These are phyloP conservation scores for Stomatorhinus walkeri DNA, from an alignment of 2,797 vertebrate genomes.

Conservation along the genomic window DNA sequence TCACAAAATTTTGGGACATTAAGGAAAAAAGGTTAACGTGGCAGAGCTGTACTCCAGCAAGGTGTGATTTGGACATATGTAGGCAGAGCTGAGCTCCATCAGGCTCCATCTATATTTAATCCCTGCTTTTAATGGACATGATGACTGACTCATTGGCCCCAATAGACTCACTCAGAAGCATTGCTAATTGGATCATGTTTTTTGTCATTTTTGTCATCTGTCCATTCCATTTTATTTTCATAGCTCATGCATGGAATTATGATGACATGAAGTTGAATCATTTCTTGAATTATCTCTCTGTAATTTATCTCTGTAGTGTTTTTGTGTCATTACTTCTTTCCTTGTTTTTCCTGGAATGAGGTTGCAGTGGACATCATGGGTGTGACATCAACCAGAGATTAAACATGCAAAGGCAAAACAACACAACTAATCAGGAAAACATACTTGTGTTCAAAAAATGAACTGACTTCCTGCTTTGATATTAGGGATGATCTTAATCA, in stretches of 20 bases:
- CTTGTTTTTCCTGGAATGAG: background rate
- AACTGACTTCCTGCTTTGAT: background rate
- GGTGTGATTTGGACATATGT: background rate
- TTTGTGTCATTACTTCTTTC: background rate
- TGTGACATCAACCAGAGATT: background rate
- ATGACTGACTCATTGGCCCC: background rate
- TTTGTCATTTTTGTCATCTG: background rate
- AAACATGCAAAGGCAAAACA: background rate
- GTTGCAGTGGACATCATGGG: background rate
- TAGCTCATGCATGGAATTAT: background rate
- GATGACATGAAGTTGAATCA: background rate
- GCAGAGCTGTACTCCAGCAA: background rate
- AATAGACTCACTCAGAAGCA: background rate
- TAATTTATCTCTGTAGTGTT: background rate
- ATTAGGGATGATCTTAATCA: background rate
- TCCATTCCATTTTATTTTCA: background rate
- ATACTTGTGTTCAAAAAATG: background rate
- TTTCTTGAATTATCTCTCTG: background rate
- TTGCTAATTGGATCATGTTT: background rate
- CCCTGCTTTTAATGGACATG: background rate
- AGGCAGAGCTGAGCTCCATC: background rate
- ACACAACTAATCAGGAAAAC: background rate
- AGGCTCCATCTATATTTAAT: background rate
- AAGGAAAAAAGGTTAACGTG: background rate
- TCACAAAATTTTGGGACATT: background rate